Evolutionary conservation across 35 echinoderm and acorn worm species (phyloP), one percentile per base, ranked within the genome.

Genomic region (Diadema setosum): DNA sequence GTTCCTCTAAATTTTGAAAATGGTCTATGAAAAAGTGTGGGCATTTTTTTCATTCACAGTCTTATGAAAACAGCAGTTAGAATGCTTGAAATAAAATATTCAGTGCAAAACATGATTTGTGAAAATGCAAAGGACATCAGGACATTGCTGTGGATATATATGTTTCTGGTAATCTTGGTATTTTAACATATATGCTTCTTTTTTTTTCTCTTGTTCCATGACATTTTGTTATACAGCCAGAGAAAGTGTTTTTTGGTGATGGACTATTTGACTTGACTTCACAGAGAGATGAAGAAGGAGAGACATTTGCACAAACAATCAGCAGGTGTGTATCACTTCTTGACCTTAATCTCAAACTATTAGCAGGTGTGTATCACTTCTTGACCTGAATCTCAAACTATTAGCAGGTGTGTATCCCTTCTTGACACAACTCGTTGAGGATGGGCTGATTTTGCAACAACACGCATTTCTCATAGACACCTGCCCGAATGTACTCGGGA

Each of bases 231-330:
- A 46, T 37, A 41, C 74, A 98, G 96, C 88, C 96, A 29, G 89
- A 85, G 39, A 87, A 88, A 33, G 92, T 94, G 3, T 98, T 98
- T 83, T 98, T 98, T 83, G 96, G 96, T 42, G 96, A 98, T 86
- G 96, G 96, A 67, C 56, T 98, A 40, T 98, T 94, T 89, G 96
- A 98, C 57, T 59, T 98, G 24, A 55, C 89, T 20, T 70, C 89
- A 11, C 87, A 94, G 23, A 94, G 70, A 45, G 92, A 98, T 85
- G 96, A 98, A 78, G 96, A 98, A 75, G 91, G 81, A 1, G 58
- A 82, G 41, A 82, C 92, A 4, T 98, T 94, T 74, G 84, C 88
- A 42, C 82, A 87, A 60, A 91, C 88, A 45, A 83, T 98, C 14
- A 44, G 75, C 32, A 91, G 86, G 95, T 98, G 49, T 43, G 80